Conservation (phyloP, 2,113 vertebrate genomes). For the Zeus faber region DNA sequence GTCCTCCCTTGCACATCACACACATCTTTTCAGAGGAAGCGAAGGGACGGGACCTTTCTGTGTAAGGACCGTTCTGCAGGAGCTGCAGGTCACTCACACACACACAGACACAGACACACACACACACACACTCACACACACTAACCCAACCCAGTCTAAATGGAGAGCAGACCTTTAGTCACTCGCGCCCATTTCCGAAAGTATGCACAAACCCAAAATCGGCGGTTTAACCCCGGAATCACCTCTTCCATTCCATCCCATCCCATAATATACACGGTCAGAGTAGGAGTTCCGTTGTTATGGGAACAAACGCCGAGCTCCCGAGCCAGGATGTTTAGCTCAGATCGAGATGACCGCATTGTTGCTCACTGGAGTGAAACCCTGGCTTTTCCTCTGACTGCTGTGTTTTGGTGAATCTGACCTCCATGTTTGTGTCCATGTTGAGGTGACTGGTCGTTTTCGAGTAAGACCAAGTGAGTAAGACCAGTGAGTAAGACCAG, state of each 20-base stretch:
- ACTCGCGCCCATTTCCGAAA: not conserved
- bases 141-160: not conserved
- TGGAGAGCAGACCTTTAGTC: no score
- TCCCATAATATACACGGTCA: constrained; percentile 41
- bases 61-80: no score
- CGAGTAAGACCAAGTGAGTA: no score
- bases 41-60: no score
- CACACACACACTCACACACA: constrained; percentile 14
- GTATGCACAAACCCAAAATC: not conserved
- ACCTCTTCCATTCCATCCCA: constrained; percentile 41
- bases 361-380: constrained; percentile 23
- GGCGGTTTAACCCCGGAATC: constrained; percentile 41
- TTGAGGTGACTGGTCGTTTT: no score
- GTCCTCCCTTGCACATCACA: no score
- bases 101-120: not conserved
- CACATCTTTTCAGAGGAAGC: no score
- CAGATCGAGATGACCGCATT: constrained; percentile 34
- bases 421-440: not conserved
- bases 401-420: constrained; percentile 14
- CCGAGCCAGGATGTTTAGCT: constrained; percentile 53
- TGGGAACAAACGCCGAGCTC: constrained; percentile 44
- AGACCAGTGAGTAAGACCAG: no score
- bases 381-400: no score
- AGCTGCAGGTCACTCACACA: not conserved
- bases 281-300: constrained; percentile 36